phyloP scores from a whole-genome alignment of 2,797 vertebrate species.

The Phylloscopus collybita region DNA sequence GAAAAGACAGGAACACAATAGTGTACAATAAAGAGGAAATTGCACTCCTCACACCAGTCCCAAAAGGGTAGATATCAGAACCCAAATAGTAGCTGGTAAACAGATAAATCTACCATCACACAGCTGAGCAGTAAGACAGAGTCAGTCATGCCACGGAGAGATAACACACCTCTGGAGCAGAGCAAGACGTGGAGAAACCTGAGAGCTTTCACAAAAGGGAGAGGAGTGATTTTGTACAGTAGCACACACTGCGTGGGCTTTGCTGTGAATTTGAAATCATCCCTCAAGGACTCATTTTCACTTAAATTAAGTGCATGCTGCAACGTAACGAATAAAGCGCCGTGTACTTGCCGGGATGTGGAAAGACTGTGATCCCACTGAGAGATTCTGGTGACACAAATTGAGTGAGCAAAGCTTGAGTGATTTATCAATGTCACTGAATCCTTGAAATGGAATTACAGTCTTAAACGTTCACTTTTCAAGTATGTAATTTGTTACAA shows the following conservation, averaged over 20 bases:
- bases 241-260: slow-evolving; percentile 9
- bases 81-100: slow-evolving; percentile 61
- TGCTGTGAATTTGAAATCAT: slow-evolving; percentile 28
- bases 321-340: slow-evolving; percentile 8
- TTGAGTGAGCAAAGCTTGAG: slow-evolving; percentile 48
- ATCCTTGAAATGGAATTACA: slow-evolving; percentile 56
- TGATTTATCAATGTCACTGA: slow-evolving; percentile 64
- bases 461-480: slow-evolving; percentile 50
- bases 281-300: slow-evolving; percentile 51
- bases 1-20: slow-evolving; percentile 54
- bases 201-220: background rate
- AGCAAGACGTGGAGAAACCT: background rate
- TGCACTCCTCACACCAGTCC: slow-evolving; percentile 30
- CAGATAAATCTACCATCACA: slow-evolving; percentile 60
- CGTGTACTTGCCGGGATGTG: background rate
- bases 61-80: slow-evolving; percentile 41
- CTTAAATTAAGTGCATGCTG: slow-evolving; percentile 60
- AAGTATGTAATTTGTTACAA: slow-evolving; percentile 40
- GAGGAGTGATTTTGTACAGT: slow-evolving; percentile 23
- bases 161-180: slow-evolving; percentile 50
- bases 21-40: slow-evolving; percentile 59
- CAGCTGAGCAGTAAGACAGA: slow-evolving; percentile 42
- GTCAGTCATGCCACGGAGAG: slow-evolving; percentile 40
- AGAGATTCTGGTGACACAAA: slow-evolving; percentile 46
- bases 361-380: slow-evolving; percentile 31